Conservation (phyloP, 2,113 vertebrate species). For the Nothocercus nigrocapillus region DNA sequence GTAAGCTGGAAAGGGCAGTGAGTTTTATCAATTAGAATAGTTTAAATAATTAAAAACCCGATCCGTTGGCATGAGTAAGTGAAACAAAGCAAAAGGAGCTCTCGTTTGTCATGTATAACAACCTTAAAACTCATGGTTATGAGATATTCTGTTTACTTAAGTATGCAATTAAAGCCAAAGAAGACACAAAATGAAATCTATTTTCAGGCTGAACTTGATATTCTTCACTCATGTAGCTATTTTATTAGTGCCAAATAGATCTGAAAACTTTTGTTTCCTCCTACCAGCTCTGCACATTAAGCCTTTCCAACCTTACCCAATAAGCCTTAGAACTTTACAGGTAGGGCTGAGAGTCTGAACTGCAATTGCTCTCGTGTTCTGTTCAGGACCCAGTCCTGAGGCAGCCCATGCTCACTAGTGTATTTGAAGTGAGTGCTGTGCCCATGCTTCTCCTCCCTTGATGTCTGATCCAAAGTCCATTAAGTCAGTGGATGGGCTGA, state of each 20-base stretch:
- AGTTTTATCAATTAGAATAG: neutral
- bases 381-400: neutral
- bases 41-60: neutral
- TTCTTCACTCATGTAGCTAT: neutral
- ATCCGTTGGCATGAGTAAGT: neutral
- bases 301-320: too few relatives aligned
- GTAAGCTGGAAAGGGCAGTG: neutral
- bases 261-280: neutral
- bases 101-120: neutral
- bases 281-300: neutral
- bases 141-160: neutral
- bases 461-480: neutral
- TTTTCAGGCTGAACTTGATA: neutral
- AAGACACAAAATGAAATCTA: neutral
- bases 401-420: accelerated
- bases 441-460: neutral
- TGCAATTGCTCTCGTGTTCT: neutral
- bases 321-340: neutral
- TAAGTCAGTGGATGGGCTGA: neutral
- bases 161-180: neutral
- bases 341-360: neutral
- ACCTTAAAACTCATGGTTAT: neutral
- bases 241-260: neutral
- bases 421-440: neutral
- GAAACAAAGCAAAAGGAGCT: neutral